Evolutionary conservation across 2,113 vertebrate genomes (phyloP).

Genomic region (Tretioscincus oriximinensis): DNA sequence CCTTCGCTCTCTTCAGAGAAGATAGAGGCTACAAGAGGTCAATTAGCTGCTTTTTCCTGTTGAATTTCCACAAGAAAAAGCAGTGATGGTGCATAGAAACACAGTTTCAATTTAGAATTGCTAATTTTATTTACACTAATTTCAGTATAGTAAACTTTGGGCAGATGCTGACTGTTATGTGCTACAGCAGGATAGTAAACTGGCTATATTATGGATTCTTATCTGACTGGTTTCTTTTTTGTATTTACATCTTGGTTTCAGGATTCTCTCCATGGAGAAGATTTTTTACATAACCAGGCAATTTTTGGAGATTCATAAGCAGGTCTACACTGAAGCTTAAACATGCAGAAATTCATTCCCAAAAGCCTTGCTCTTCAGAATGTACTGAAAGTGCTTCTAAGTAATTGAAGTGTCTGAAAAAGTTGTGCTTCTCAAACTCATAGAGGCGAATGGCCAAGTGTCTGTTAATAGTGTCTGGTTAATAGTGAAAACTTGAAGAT

Average conservation of each 20-base stretch:
- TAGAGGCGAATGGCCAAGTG: background rate
- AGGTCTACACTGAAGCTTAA: background rate
- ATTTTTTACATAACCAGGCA: conserved; percentile 59
- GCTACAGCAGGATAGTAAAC: background rate
- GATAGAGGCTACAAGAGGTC: too few relatives aligned
- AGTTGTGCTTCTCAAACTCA: background rate
- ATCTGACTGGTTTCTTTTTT: background rate
- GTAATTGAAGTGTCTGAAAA: background rate
- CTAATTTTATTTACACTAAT: too few relatives aligned
- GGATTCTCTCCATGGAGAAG: conserved; percentile 50
- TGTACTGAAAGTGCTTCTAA: background rate
- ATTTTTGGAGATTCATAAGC: conserved; percentile 52
- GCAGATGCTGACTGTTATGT: background rate
- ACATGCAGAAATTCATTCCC: background rate
- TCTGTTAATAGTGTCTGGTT: background rate
- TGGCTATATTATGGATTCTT: background rate
- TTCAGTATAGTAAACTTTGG: too few relatives aligned
- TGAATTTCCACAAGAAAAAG: too few relatives aligned
- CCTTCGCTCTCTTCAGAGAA: too few relatives aligned
- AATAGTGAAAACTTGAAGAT: background rate
- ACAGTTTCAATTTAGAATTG: too few relatives aligned
- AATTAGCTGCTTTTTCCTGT: too few relatives aligned
- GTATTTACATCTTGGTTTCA: conserved; percentile 29
- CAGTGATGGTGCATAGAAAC: too few relatives aligned
- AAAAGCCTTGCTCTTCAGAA: background rate